phyloP scores from a whole-genome alignment of 2,797 vertebrate species.

The Anniella stebbinsi region DNA sequence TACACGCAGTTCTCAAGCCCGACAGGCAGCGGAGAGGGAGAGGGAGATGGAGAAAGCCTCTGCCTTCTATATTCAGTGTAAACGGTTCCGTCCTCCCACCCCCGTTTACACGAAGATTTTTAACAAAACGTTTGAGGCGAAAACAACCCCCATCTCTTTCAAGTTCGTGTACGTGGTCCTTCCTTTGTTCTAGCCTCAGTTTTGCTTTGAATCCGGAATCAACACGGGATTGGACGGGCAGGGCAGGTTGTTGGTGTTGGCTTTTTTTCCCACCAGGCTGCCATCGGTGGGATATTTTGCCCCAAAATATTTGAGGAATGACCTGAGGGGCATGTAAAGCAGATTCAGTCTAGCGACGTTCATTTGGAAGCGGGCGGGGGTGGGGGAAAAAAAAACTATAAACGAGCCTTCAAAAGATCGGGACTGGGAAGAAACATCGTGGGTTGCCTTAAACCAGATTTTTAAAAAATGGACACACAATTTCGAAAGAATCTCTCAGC shows the following conservation, averaged over 20 bases:
- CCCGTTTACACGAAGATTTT: not conserved
- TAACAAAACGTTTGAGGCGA: too few relatives aligned
- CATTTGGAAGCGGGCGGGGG: too few relatives aligned
- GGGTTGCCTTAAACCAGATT: not conserved
- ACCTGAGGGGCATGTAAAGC: not conserved
- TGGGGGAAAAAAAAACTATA: too few relatives aligned
- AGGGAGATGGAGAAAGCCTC: not conserved
- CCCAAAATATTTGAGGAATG: too few relatives aligned
- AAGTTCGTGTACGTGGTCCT: not conserved
- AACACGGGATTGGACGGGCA: not conserved
- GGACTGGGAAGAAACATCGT: too few relatives aligned
- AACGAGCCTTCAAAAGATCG: too few relatives aligned
- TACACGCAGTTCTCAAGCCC: not conserved
- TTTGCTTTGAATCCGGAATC: not conserved
- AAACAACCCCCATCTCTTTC: not conserved
- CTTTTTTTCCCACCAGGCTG: not conserved
- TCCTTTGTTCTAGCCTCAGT: too few relatives aligned
- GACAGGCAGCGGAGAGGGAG: too few relatives aligned
- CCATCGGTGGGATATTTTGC: not conserved
- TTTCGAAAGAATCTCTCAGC: not conserved
- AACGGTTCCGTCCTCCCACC: too few relatives aligned
- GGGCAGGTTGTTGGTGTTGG: not conserved
- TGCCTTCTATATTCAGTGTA: not conserved
- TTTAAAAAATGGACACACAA: too few relatives aligned
- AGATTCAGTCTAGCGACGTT: not conserved